Percentiles rank a stretch among this genome's conserved stretches.
phyloP scores from a whole-genome alignment of 2,797 vertebrate genomes.

The Spinus pinus region DNA sequence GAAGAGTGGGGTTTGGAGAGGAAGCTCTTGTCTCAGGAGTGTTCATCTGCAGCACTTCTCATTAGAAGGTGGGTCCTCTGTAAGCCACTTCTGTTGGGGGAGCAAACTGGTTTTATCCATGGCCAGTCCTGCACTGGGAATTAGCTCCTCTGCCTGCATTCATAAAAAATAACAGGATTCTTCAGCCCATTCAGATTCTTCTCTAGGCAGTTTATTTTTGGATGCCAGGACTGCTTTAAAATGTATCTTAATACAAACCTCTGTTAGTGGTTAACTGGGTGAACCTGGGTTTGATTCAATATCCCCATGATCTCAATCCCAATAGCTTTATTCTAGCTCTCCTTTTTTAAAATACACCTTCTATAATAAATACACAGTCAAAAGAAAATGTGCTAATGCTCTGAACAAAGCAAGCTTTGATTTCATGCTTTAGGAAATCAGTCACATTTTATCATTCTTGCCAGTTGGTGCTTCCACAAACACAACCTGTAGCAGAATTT shows the following conservation, averaged over 20 bases:
- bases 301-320: neutral
- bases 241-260: neutral
- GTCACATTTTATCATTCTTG: slow-evolving; percentile 28
- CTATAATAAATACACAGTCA: neutral
- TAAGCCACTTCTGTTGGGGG: neutral
- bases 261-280: neutral
- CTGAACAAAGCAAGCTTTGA: slow-evolving; percentile 48
- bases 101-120: neutral
- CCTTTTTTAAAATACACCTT: neutral
- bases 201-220: neutral
- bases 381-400: slow-evolving; percentile 17
- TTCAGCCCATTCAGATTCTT: neutral
- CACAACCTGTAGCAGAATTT: neutral
- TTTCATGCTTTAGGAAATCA: slow-evolving; percentile 45
- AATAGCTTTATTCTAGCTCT: neutral
- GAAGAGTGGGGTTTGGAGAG: neutral
- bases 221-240: neutral
- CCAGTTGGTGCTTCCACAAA: slow-evolving; percentile 8
- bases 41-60: neutral
- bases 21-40: neutral
- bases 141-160: neutral
- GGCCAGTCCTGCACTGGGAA: neutral
- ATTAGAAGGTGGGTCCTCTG: neutral
- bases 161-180: neutral
- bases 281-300: neutral